A percentile compares a stretch with the other conserved stretches of the same genome.
Evolutionary conservation across 2,888 invertebrate genomes (phyloP).

Genomic region (Metellina segmentata): DNA sequence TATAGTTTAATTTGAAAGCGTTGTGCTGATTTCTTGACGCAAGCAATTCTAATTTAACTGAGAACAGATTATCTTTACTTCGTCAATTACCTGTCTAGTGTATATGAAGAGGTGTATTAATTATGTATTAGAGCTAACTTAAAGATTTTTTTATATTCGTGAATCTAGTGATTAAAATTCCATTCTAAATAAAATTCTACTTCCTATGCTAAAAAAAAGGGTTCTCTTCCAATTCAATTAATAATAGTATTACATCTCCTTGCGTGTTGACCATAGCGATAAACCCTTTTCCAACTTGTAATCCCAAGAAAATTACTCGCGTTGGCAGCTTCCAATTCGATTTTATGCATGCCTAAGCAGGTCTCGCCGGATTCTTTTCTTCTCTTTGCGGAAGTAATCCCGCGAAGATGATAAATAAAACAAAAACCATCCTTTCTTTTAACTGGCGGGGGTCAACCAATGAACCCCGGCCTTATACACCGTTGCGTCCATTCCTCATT

Average conservation of each 20-base stretch:
- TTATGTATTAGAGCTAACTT: too few relatives aligned
- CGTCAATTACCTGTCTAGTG: too few relatives aligned
- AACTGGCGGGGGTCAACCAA: slow-evolving; percentile 20
- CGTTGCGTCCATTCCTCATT: slow-evolving; percentile 4
- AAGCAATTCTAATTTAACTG: too few relatives aligned
- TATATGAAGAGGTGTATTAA: too few relatives aligned
- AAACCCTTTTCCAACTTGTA: neutral
- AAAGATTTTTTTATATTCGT: too few relatives aligned
- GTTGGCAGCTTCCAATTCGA: neutral
- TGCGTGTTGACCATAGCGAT: neutral
- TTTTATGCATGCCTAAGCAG: slow-evolving; percentile 24
- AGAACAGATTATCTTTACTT: too few relatives aligned
- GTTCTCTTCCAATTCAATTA: neutral
- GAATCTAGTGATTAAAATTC: too few relatives aligned
- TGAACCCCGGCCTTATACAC: slow-evolving; percentile 26
- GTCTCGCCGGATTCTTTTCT: neutral
- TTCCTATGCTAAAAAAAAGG: too few relatives aligned
- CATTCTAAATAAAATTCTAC: too few relatives aligned
- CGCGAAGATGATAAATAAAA: neutral
- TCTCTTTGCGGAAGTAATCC: slow-evolving; percentile 48
- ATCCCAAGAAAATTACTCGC: neutral
- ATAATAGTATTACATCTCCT: neutral
- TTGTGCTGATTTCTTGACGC: too few relatives aligned
- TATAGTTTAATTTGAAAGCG: too few relatives aligned
- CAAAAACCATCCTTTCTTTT: slow-evolving; percentile 2